phyloP scores from a whole-genome alignment of 2,113 vertebrate species.

The Pygoscelis antarcticus region DNA sequence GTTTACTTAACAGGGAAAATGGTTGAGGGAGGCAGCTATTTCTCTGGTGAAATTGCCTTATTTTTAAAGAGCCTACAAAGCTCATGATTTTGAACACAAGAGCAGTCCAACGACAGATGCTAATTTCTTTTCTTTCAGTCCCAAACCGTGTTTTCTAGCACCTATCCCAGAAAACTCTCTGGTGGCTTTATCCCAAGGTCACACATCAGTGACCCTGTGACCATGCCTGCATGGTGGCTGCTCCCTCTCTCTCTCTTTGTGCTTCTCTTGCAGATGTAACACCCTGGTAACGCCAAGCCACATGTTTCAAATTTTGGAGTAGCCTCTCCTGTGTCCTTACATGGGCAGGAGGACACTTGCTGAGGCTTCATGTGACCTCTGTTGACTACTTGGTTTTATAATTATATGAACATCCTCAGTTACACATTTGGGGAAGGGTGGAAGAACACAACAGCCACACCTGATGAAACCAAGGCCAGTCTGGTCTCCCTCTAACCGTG shows the following conservation, averaged over 20 bases:
- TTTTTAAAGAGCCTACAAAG: not conserved
- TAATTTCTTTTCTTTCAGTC: not conserved
- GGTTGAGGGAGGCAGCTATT: not conserved
- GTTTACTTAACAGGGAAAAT: not conserved
- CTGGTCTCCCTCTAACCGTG: not conserved
- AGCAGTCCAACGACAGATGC: not conserved
- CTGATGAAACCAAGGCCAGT: not conserved
- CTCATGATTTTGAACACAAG: not conserved
- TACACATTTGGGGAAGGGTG: not conserved
- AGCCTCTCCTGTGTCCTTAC: not conserved
- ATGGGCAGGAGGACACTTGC: not conserved
- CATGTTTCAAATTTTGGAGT: not conserved
- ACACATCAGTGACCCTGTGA: not conserved
- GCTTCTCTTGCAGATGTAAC: not conserved
- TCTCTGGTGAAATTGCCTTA: not conserved
- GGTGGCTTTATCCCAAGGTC: not conserved
- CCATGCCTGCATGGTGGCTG: not conserved
- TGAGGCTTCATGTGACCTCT: not conserved
- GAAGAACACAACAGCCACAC: not conserved
- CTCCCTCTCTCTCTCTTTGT: not conserved
- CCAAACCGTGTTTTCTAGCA: not conserved
- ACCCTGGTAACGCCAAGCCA: not conserved
- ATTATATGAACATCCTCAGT: not conserved
- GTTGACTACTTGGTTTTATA: not conserved
- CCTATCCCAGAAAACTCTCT: not conserved